Evolutionary conservation across 2,797 vertebrate species (phyloP).

Genomic region (Thunnus albacares): DNA sequence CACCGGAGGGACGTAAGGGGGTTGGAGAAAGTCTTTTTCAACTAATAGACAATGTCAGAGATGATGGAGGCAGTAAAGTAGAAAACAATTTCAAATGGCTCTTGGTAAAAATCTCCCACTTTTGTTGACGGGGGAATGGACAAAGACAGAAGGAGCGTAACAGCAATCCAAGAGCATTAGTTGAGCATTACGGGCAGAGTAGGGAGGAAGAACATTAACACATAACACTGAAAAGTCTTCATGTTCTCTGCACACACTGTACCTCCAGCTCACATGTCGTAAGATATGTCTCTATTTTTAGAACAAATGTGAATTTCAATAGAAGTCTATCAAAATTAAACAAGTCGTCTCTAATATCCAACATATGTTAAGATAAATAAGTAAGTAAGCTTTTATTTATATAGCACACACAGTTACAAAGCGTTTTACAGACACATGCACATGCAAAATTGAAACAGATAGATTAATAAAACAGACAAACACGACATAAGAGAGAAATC

Average conservation of each 20-base stretch:
- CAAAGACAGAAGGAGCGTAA: neutral
- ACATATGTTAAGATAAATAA: no score
- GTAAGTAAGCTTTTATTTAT: no score
- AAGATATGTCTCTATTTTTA: neutral
- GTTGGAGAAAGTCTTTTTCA: conserved; percentile 7
- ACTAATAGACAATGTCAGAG: neutral
- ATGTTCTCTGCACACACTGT: neutral
- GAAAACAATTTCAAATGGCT: conserved; percentile 18
- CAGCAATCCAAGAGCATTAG: neutral
- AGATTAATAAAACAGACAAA: no score
- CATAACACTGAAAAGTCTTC: neutral
- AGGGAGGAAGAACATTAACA: neutral
- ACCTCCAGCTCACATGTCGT: neutral
- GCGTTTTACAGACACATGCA: no score
- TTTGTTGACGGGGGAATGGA: neutral
- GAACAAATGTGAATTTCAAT: neutral
- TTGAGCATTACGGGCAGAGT: neutral
- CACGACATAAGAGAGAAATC: no score
- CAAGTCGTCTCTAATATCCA: no score
- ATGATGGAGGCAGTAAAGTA: conserved; percentile 15
- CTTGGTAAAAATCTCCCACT: conserved; percentile 9
- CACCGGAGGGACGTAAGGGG: neutral
- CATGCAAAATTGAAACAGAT: no score
- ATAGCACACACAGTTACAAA: no score
- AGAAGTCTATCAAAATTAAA: no score